phyloP scores from a whole-genome alignment of 2,888 invertebrate genomes.

The Seira sanloemensis region DNA sequence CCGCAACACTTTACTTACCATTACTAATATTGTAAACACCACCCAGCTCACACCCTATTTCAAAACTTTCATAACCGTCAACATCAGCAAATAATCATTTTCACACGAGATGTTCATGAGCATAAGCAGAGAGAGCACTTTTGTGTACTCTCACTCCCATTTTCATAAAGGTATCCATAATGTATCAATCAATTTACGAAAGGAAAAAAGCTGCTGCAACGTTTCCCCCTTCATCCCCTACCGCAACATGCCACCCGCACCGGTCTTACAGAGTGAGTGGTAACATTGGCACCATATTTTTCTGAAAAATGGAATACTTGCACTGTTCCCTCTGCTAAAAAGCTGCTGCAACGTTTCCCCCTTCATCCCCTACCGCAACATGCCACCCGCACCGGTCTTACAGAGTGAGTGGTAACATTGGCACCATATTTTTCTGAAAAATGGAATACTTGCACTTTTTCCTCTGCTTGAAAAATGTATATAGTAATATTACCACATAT shows the following conservation, averaged over 20 bases:
- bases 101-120: too few relatives aligned
- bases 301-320: constrained; percentile 10
- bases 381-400: too few relatives aligned
- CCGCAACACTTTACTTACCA: background rate
- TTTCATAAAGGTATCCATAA: background rate
- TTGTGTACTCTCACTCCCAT: too few relatives aligned
- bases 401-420: too few relatives aligned
- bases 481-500: too few relatives aligned
- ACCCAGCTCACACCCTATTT: background rate
- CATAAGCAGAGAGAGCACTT: too few relatives aligned
- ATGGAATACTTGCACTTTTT: constrained; percentile 35
- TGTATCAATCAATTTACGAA: constrained; percentile 52
- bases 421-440: background rate
- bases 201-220: constrained; percentile 15
- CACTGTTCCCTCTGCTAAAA: constrained; percentile 35
- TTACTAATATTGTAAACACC: background rate
- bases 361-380: constrained; percentile 20
- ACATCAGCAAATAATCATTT: background rate
- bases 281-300: background rate
- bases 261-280: too few relatives aligned
- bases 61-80: constrained; percentile 9
- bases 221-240: constrained; percentile 26
- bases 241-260: too few relatives aligned
- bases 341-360: constrained; percentile 11
- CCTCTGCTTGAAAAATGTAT: constrained; percentile 18